Evolutionary conservation across 2,113 vertebrate genomes (phyloP).

Genomic region (Chaetodon auriga): DNA sequence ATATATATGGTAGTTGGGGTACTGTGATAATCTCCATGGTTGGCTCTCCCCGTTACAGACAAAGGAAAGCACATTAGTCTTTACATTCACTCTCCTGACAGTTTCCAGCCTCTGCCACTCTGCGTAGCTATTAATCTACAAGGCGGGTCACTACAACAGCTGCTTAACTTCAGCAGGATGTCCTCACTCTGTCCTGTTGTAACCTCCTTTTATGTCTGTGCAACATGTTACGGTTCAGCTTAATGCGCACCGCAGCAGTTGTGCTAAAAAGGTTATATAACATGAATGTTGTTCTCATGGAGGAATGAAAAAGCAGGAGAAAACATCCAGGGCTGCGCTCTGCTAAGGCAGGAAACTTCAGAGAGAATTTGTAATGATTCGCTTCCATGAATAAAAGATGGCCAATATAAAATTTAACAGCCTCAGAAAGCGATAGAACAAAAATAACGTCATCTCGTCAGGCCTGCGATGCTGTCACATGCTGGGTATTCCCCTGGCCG

Average conservation of each 20-base stretch:
- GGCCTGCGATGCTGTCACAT: constrained; percentile 65
- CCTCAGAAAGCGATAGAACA: constrained; percentile 58
- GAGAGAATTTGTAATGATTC: constrained; percentile 72
- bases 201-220: constrained; percentile 36
- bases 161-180: constrained; percentile 18
- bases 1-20: constrained; percentile 77
- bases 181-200: constrained; percentile 49
- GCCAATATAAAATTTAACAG: constrained; percentile 70
- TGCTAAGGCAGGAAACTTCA: constrained; percentile 60
- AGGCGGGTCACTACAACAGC: constrained; percentile 24
- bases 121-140: constrained; percentile 37
- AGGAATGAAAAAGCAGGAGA: neutral
- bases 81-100: constrained; percentile 24
- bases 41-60: constrained; percentile 61
- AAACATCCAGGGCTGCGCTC: constrained; percentile 45
- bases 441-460: constrained; percentile 74
- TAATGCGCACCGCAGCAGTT: constrained; percentile 53
- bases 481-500: constrained; percentile 79
- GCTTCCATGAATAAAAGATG: constrained; percentile 76
- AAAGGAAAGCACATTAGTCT: constrained; percentile 50
- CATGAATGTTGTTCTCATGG: constrained; percentile 33
- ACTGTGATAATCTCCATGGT: constrained; percentile 78
- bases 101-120: constrained; percentile 3
- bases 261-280: constrained; percentile 73
- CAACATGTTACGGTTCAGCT: constrained; percentile 52